Base-by-base conservation (phyloP, 2,113 vertebrate species). In the Eonycteris spelaea region DNA sequence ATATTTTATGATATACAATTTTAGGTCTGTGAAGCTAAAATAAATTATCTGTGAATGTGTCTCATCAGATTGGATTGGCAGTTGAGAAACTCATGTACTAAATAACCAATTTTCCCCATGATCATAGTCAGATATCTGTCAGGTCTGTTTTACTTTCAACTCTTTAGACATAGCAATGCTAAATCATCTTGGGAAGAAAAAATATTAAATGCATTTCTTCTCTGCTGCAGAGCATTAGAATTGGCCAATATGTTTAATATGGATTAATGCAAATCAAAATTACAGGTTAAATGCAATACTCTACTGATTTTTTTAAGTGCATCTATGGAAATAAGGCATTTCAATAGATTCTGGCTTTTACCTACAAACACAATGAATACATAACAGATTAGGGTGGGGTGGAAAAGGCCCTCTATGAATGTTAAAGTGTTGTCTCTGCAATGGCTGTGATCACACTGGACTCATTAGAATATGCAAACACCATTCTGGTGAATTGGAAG, bases 381-480 rank as follows among this genome's bases (percentile, higher is more conserved):
- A 83, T 92, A 92, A 94, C 68, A 93, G 67, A 40, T 87, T 74
- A 91, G 71, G 22, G 15, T 90, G 48, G 87, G 45, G 14, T 28
- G 57, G 12, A 97, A 97, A 90, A 94, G 33, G 21, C 4, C 6
- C 16, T 53, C 16, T 95, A 74, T 85, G 43, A 92, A 14, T 61
- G 6, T 74, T 65, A 90, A 97, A 96, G 85, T 13, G 1, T 75
- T 95, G 14, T 80, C 59, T 95, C 67, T 96, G 84, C 59, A 95
- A 51, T 91, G 68, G 18, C 86, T 97, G 19, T 96, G 79, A 97
- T 98, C 96, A 95, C 21, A 88, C 8, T 57, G 33, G 15, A 6
- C 61, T 70, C 22, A 21, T 97, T 96, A 97, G 71, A 83, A 94
- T 96, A 95, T 95, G 70, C 67, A 97, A 91, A 94, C 33, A 86